Evolutionary conservation across 2,888 invertebrate genomes (phyloP).

Genomic region (Melieria picta): DNA sequence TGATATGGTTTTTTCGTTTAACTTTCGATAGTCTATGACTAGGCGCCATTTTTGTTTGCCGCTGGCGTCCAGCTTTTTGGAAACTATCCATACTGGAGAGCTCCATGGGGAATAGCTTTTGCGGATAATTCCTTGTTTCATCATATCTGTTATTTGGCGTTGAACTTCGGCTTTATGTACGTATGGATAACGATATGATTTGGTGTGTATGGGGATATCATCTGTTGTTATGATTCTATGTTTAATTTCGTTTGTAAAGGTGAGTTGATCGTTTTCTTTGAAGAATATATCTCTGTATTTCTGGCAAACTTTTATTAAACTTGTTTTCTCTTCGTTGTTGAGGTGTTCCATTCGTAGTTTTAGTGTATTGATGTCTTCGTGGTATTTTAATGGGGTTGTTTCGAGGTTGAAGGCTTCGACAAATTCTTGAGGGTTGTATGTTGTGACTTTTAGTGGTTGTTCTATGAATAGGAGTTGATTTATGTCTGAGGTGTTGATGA

Average conservation of each 20-base stretch:
- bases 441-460: constrained; percentile 2
- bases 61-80: no score
- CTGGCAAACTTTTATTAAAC: neutral
- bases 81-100: no score
- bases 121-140: neutral
- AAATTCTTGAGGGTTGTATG: constrained; percentile 7
- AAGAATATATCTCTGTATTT: neutral
- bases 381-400: neutral
- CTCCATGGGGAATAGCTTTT: neutral
- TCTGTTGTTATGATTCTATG: constrained; percentile 6
- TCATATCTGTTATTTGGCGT: neutral
- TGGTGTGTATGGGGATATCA: neutral
- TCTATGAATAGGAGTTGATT: no score
- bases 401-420: no score
- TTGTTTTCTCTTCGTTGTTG: constrained; percentile 29
- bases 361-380: constrained; percentile 1
- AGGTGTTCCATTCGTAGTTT: constrained; percentile 27
- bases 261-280: neutral
- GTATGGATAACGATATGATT: neutral
- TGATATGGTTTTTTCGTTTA: constrained; percentile 6
- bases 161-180: neutral
- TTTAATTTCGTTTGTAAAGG: constrained; percentile 9
- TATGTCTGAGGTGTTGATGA: no score
- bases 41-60: no score
- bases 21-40: constrained; percentile 3